Conservation (phyloP, 2,113 vertebrate genomes). For the Halcyon malimbica region DNA sequence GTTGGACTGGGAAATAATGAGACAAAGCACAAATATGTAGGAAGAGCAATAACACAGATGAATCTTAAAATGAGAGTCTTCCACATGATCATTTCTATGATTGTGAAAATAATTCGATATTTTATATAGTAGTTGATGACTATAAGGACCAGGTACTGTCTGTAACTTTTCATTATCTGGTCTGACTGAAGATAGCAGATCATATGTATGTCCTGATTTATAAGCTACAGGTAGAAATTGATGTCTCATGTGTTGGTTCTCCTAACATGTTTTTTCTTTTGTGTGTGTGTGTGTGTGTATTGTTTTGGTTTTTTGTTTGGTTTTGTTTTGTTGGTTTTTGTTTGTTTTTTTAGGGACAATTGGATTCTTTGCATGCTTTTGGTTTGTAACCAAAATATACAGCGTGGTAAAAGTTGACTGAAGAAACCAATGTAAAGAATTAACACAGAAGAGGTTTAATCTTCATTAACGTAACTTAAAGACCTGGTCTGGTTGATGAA, state of each 20-base stretch:
- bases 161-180: background rate
- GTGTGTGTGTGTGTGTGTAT: background rate
- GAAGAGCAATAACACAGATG: background rate
- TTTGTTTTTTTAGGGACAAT: conserved; percentile 85
- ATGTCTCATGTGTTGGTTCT: background rate
- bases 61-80: background rate
- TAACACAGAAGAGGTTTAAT: conserved; percentile 70
- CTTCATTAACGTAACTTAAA: conserved; percentile 70
- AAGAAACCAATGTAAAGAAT: conserved; percentile 66
- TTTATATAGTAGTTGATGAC: background rate
- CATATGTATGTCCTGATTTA: background rate
- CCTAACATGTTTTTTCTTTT: background rate
- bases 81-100: background rate
- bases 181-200: background rate
- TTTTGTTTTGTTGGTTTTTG: background rate
- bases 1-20: background rate
- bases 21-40: background rate
- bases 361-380: conserved; percentile 98
- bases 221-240: background rate
- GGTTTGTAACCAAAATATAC: conserved; percentile 99
- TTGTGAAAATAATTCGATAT: background rate
- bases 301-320: too few relatives aligned
- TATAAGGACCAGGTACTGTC: background rate
- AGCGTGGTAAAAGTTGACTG: conserved; percentile 98
- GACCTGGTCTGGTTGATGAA: conserved; percentile 66